Evolutionary conservation across 2,797 vertebrate species (phyloP).

Genomic region (Tolypeutes matacus): DNA sequence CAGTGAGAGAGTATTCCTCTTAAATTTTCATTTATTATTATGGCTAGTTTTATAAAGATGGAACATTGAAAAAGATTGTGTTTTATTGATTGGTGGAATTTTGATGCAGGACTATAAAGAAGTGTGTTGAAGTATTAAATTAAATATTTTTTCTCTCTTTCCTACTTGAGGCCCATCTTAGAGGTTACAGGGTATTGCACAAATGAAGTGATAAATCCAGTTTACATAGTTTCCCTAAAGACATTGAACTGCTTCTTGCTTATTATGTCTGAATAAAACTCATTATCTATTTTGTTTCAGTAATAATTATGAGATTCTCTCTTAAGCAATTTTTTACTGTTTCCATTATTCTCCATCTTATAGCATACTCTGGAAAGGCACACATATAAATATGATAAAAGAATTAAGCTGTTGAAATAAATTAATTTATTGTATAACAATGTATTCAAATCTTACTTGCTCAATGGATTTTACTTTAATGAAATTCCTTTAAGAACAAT

Average conservation of each 20-base stretch:
- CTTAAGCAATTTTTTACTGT: constrained; percentile 84
- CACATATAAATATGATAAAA: constrained; percentile 90
- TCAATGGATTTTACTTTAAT: constrained; percentile 89
- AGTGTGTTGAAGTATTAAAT: constrained; percentile 83
- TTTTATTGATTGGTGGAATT: constrained; percentile 84
- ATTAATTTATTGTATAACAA: constrained; percentile 89
- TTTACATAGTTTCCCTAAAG: constrained; percentile 79
- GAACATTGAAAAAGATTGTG: constrained; percentile 81
- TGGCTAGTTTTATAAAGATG: constrained; percentile 84
- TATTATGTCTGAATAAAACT: constrained; percentile 86
- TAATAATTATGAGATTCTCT: constrained; percentile 88
- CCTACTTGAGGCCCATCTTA: constrained; percentile 74
- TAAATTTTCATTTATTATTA: constrained; percentile 85
- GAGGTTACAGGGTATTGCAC: constrained; percentile 82
- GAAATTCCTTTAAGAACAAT: constrained; percentile 89
- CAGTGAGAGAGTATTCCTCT: constrained; percentile 75
- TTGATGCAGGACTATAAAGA: constrained; percentile 80
- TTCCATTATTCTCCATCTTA: constrained; percentile 82
- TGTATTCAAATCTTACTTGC: constrained; percentile 88
- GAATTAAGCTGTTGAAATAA: constrained; percentile 91
- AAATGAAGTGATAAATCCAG: constrained; percentile 86
- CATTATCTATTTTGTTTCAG: constrained; percentile 89
- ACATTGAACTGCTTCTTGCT: constrained; percentile 75
- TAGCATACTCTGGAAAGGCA: constrained; percentile 86
- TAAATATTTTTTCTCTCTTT: constrained; percentile 82